Evolutionary conservation across 1,140 invertebrate species (phyloP).

Genomic region (Papilio aristodemus): DNA sequence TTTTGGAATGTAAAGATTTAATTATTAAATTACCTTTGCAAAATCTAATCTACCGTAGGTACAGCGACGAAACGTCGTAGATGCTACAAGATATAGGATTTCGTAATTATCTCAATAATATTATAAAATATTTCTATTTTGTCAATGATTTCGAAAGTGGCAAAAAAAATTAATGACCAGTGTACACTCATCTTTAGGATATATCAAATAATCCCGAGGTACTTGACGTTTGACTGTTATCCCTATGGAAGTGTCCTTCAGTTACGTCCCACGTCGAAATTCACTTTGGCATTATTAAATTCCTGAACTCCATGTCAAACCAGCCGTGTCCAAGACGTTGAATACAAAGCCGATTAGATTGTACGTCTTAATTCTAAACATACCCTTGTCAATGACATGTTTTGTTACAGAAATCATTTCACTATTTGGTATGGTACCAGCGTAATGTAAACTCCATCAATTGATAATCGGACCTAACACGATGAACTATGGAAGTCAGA

Average conservation of each 20-base stretch:
- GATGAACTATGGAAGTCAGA: no score
- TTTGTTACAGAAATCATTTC: neutral
- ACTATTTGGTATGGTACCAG: neutral
- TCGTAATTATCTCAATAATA: no score
- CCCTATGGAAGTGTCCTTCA: neutral
- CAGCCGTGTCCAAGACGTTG: neutral
- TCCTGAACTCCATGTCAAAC: constrained; percentile 4
- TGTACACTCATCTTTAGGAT: neutral
- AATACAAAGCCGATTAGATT: constrained; percentile 12
- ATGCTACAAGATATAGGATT: no score
- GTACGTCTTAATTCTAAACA: neutral
- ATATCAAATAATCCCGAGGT: neutral
- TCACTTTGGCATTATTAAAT: constrained; percentile 9
- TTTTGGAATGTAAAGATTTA: no score
- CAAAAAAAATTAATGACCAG: neutral
- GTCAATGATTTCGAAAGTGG: no score
- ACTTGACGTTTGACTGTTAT: constrained; percentile 2
- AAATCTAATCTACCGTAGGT: no score
- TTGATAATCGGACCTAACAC: no score
- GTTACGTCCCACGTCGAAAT: neutral
- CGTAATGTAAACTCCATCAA: no score
- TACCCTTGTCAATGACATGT: constrained; percentile 8
- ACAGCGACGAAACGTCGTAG: no score
- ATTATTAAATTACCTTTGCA: no score
- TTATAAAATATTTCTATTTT: no score